A percentile compares a stretch with the other conserved stretches of the same genome.
phyloP scores from a whole-genome alignment of 2,113 vertebrate genomes.

The Ctenodactylus gundi region DNA sequence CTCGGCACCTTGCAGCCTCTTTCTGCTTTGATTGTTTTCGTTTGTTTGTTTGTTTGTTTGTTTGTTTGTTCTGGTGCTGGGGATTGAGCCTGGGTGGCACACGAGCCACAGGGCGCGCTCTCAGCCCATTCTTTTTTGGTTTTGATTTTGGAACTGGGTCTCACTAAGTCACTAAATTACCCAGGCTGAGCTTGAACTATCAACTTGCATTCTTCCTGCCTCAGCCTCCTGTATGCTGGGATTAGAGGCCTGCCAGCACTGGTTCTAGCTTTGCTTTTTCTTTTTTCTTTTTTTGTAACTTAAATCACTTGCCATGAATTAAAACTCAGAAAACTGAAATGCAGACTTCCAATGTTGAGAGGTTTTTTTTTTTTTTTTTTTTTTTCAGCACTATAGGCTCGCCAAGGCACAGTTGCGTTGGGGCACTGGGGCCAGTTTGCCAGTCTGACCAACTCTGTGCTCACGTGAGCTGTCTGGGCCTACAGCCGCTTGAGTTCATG shows the following conservation, averaged over 20 bases:
- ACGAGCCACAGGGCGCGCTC: too few relatives aligned
- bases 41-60: not conserved
- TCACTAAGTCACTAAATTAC: too few relatives aligned
- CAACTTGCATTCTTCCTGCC: too few relatives aligned
- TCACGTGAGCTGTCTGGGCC: not conserved
- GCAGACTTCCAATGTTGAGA: not conserved
- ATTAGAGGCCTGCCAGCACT: too few relatives aligned
- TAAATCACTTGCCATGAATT: not conserved
- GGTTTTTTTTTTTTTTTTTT: not conserved
- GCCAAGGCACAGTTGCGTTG: not conserved
- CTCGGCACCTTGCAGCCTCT: not conserved
- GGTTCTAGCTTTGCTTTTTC: too few relatives aligned
- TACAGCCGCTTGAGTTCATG: not conserved
- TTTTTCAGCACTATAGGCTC: not conserved
- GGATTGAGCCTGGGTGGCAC: too few relatives aligned
- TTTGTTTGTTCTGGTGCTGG: not conserved
- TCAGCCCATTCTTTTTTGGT: too few relatives aligned
- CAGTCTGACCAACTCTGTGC: not conserved
- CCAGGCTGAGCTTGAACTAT: too few relatives aligned
- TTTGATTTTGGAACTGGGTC: too few relatives aligned
- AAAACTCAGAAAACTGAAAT: not conserved
- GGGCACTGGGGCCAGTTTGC: not conserved
- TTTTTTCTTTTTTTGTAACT: too few relatives aligned
- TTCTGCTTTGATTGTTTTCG: not conserved
- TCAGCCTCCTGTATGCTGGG: too few relatives aligned